phyloP scores from a whole-genome alignment of 2,888 invertebrate genomes.

The Drepanosiphum platanoidis region DNA sequence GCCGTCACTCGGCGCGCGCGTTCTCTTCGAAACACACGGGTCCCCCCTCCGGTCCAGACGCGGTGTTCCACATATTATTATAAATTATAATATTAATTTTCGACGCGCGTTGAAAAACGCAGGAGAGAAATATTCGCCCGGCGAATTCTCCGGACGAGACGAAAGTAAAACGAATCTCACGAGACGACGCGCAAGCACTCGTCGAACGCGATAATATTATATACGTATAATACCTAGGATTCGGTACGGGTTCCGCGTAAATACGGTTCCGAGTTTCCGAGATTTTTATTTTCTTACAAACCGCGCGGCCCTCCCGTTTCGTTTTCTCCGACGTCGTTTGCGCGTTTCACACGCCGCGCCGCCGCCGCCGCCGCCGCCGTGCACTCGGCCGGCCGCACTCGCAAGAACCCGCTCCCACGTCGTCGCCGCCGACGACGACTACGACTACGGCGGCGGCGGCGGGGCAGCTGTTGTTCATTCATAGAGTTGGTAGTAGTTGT shows the following conservation, averaged over 20 bases:
- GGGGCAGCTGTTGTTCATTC: constrained; percentile 59
- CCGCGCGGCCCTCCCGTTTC: background rate
- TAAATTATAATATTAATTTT: no score
- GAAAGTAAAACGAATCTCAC: no score
- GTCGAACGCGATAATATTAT: no score
- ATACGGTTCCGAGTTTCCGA: no score
- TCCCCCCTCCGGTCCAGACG: background rate
- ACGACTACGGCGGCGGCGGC: constrained; percentile 6
- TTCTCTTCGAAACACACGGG: constrained; percentile 5
- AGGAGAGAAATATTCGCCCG: no score
- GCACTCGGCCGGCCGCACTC: background rate
- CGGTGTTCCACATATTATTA: constrained; percentile 30
- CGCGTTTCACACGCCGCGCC: constrained; percentile 42
- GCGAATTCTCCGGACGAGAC: no score
- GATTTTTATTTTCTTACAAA: no score
- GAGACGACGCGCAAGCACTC: no score
- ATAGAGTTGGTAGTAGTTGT: constrained; percentile 41
- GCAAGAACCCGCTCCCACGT: constrained; percentile 13
- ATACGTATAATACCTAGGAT: no score
- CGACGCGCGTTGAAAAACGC: no score
- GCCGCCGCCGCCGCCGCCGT: no score
- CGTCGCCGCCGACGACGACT: background rate
- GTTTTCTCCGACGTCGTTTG: background rate
- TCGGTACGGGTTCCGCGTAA: no score
- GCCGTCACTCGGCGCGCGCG: background rate